A percentile compares a stretch with the other conserved stretches of the same genome.
Conservation (phyloP, 1,140 invertebrate species). For the Zaprionus gabonicus region DNA sequence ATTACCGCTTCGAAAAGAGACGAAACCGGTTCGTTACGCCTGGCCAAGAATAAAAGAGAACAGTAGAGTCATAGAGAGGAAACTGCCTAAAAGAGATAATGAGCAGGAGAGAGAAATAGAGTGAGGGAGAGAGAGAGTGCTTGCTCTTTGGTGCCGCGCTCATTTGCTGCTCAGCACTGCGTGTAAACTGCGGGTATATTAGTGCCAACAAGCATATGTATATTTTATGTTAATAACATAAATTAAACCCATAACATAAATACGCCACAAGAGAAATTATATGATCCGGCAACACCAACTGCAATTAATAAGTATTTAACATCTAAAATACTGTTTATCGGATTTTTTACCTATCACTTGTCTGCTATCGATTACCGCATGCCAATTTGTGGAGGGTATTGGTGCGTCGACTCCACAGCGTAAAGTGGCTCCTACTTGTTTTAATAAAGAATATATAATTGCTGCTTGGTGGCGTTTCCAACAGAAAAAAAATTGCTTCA, state of each 20-base stretch:
- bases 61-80: not conserved
- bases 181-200: not conserved
- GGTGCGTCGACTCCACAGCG: not conserved
- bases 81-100: conserved; percentile 23
- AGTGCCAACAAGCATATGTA: not conserved
- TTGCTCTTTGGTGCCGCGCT: conserved; percentile 32
- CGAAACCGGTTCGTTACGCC: conserved; percentile 39
- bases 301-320: not conserved
- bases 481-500: conserved; percentile 58
- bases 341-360: not conserved
- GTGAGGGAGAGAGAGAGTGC: conserved; percentile 1
- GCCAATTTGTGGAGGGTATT: conserved; percentile 36
- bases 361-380: not conserved
- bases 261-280: not conserved
- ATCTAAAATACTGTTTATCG: not conserved
- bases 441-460: conserved; percentile 77
- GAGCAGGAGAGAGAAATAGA: conserved; percentile 14
- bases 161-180: conserved; percentile 22
- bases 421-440: conserved; percentile 6
- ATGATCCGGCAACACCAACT: not conserved
- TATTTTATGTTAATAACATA: not conserved
- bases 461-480: conserved; percentile 47
- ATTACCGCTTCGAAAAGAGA: conserved; percentile 34
- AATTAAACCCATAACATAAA: not conserved
- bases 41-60: conserved; percentile 21